Evolutionary conservation across 2,797 vertebrate species (phyloP).

Genomic region (Periophthalmus magnuspinnatus): DNA sequence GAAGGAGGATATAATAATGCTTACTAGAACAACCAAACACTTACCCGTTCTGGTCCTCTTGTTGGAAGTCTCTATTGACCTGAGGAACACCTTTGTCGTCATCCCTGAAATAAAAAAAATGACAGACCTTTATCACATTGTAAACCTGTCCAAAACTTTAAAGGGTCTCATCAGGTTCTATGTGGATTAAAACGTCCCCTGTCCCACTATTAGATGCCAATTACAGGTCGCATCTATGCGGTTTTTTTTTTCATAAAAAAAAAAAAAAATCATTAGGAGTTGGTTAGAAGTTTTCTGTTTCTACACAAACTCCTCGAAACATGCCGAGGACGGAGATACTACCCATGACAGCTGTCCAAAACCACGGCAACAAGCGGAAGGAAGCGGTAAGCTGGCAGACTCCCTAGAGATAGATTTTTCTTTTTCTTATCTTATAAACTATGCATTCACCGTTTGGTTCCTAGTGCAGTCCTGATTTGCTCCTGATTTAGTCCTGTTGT

Average conservation of each 20-base stretch:
- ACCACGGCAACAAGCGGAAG: neutral
- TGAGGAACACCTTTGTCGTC: too few species aligned
- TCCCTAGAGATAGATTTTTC: conserved; percentile 16
- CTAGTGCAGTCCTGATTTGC: neutral
- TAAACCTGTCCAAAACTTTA: conserved; percentile 20
- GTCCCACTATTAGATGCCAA: conserved; percentile 10
- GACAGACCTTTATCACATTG: neutral
- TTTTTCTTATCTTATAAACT: neutral
- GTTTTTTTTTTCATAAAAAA: conserved; percentile 15
- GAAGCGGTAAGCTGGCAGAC: neutral
- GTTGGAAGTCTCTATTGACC: neutral
- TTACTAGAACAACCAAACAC: neutral
- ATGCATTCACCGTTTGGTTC: neutral
- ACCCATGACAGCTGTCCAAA: neutral
- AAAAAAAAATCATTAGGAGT: too few species aligned
- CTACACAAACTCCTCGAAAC: conserved; percentile 18
- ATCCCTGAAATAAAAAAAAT: conserved; percentile 38
- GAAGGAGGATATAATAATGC: neutral
- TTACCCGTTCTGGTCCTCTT: conserved; percentile 24
- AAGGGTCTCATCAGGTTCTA: neutral
- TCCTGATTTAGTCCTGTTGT: neutral
- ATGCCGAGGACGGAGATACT: neutral
- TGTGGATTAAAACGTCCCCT: neutral
- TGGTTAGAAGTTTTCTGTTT: conserved; percentile 27
- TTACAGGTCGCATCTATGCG: conserved; percentile 22